Evolutionary conservation across 2,113 vertebrate genomes (phyloP).

Genomic region (Ictidomys tridecemlineatus): DNA sequence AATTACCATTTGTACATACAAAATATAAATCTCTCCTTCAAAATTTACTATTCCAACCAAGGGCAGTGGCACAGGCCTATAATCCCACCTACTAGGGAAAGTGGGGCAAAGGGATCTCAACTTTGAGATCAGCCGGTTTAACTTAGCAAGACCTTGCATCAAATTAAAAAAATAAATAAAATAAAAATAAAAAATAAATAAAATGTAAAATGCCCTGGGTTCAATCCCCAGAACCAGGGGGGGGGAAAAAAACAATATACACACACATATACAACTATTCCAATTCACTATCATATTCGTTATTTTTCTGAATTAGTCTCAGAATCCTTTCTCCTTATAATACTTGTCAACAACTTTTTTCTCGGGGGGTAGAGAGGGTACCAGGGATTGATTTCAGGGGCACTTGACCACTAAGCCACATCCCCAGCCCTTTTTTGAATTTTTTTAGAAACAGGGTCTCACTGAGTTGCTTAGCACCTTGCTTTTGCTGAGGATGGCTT

Average conservation of each 20-base stretch:
- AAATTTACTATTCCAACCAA: background rate
- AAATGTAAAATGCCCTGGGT: background rate
- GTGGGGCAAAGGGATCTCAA: background rate
- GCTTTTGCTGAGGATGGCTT: too few relatives aligned
- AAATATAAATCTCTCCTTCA: slow-evolving; percentile 52
- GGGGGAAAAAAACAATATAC: too few relatives aligned
- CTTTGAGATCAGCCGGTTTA: background rate
- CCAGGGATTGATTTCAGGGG: too few relatives aligned
- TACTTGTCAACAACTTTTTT: background rate
- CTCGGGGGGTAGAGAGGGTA: too few relatives aligned
- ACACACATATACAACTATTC: background rate
- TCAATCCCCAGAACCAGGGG: background rate
- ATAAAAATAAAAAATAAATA: background rate
- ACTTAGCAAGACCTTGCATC: background rate
- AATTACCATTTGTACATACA: slow-evolving; percentile 11
- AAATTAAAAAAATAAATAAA: background rate
- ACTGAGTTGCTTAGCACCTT: too few relatives aligned
- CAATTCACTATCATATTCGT: background rate
- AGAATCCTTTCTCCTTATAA: background rate
- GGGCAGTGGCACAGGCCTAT: background rate
- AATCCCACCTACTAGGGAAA: background rate
- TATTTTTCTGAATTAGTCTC: background rate
- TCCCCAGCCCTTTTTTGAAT: too few relatives aligned
- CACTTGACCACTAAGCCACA: too few relatives aligned
- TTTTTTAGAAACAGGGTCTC: too few relatives aligned